Base-by-base conservation (phyloP, 2,888 invertebrate genomes). In the Clivina fossor region DNA sequence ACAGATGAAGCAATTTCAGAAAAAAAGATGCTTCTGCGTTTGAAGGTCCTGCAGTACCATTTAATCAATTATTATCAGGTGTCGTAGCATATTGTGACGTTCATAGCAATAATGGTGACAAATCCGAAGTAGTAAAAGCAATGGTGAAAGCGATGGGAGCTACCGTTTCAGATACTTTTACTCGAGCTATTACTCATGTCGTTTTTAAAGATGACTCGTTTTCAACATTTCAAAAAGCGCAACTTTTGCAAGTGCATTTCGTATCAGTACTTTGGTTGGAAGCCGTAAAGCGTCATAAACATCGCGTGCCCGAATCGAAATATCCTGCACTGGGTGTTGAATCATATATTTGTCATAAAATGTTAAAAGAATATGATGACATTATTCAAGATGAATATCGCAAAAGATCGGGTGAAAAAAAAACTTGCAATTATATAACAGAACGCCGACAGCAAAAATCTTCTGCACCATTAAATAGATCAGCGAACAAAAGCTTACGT, bases 231-330 rank as follows among this genome's bases (percentile, higher is more conserved):
- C 80, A 80, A 56, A 82, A 79, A 66, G 85, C 86, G 1, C 76
- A 75, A 59, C 53, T 77, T 59, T 72, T 76, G 68, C 78, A 79
- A 50, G 73, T 81, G 57, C 83, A 80, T 56, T 66, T 86, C 38
- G 84, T 86, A 1, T 83, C 84, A 1, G 79, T 84, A 20, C 68
- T 84, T 9, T 86, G 86, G 86, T 76, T 86, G 56, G 84, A 85
- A 64, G 80, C 78, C 19, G 63, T 67, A 35, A 63, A 69, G 47
- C 69, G 60, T 48, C 64, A 60, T 40, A 59, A 64, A 22, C 56
- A 43, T 49, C 64, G 65, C 47, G 70, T 70, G 18, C 63, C 69
- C 2, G 73, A 74, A 61, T 64, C 64, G 44, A 64, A 68, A 38
- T 74, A n/a, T n/a, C n/a, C n/a, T n/a, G n/a, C n/a, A n/a, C n/a